phyloP scores from a whole-genome alignment of 2,888 invertebrate species.

The Metellina segmentata region DNA sequence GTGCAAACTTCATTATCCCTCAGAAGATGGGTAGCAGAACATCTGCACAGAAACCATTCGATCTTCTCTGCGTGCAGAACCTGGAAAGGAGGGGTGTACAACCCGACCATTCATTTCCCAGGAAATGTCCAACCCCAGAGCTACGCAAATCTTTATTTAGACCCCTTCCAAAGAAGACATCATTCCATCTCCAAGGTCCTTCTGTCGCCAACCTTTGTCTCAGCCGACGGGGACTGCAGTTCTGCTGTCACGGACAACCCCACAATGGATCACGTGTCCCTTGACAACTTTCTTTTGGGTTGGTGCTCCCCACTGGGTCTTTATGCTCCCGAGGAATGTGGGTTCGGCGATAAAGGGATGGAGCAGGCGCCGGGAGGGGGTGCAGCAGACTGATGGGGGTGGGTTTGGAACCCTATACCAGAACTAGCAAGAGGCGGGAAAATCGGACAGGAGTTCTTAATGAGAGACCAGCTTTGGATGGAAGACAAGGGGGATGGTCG shows the following conservation, averaged over 20 bases:
- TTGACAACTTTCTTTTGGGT: conserved; percentile 36
- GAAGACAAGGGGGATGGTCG: conserved; percentile 6
- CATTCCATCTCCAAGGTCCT: background rate
- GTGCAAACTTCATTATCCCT: background rate
- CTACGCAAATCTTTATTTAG: conserved; percentile 26
- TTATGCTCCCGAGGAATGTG: background rate
- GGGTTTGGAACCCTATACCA: background rate
- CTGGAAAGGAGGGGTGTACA: background rate
- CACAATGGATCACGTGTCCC: conserved; percentile 39
- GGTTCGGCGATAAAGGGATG: conserved; percentile 1
- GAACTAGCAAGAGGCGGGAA: conserved; percentile 27
- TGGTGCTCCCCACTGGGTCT: background rate
- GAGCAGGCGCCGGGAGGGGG: background rate
- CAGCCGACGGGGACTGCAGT: background rate
- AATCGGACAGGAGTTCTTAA: conserved; percentile 1
- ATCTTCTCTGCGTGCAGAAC: background rate
- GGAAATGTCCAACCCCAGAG: background rate
- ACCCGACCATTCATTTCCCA: background rate
- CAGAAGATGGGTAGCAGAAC: background rate
- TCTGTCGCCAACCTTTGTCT: background rate
- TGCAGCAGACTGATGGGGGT: background rate
- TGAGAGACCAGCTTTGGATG: conserved; percentile 35
- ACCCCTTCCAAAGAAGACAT: conserved; percentile 11
- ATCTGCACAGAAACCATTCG: background rate
- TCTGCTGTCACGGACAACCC: background rate